Conservation (phyloP, 2,113 vertebrate genomes). For the Cryptomyrus ogoouensis region DNA sequence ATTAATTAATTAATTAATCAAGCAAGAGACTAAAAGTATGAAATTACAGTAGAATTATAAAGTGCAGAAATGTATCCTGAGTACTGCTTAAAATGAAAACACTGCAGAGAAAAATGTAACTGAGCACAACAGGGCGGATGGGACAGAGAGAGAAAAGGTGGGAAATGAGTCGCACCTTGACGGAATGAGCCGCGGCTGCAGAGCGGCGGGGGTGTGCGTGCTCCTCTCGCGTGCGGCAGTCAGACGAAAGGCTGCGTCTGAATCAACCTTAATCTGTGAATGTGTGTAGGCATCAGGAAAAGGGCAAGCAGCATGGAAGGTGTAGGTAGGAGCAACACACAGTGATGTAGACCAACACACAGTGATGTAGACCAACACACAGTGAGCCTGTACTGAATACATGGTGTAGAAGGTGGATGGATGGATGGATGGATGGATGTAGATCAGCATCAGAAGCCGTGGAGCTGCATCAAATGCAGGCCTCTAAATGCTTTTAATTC, state of each 20-base stretch:
- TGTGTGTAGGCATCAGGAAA: neutral
- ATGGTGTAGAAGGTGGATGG: neutral
- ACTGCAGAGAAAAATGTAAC: neutral
- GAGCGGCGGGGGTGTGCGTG: neutral
- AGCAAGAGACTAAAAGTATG: neutral
- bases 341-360: neutral
- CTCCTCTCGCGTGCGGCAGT: neutral
- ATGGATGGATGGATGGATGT: neutral
- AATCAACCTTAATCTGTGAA: neutral
- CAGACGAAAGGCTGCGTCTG: neutral
- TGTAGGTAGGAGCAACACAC: neutral
- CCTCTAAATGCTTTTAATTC: neutral
- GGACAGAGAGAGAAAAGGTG: neutral
- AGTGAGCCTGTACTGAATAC: neutral
- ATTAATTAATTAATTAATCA: neutral
- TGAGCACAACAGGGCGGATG: neutral
- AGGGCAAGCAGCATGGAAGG: neutral
- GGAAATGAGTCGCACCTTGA: neutral
- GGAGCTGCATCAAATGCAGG: neutral
- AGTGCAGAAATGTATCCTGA: neutral
- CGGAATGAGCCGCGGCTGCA: neutral
- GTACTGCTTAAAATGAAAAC: neutral
- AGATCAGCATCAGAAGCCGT: neutral
- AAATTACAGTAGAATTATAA: neutral
- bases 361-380: neutral